Base-by-base conservation (phyloP, 2,113 vertebrate genomes). In the Poicephalus gulielmi region DNA sequence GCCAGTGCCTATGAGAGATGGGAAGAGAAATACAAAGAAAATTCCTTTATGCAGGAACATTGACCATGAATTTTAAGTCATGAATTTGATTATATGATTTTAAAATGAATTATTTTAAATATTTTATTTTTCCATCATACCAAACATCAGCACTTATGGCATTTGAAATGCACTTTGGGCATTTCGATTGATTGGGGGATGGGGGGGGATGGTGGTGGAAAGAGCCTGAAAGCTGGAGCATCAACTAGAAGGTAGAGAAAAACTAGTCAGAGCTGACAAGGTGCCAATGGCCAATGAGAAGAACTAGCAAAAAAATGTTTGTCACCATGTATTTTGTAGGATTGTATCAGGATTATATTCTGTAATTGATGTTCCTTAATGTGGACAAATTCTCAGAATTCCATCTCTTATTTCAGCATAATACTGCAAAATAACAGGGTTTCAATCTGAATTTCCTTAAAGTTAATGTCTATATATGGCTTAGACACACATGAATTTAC, bases 1-100 rank as follows among this genome's bases (percentile, higher is more conserved):
- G 99, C 99, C 97, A 99, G 94, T 69, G 98, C 99, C 99, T 99
- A 75, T 73, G 88, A 67, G 53, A 87, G 75, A 31, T 81, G 35
- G 75, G 63, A 88, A 96, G 69, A 88, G 17, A 46, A 85, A 71
- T 11, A 52, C 6, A 33, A 82, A 83, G 12, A 93, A 28, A 44
- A 33, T 24, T 13, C 57, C 19, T 57, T 47, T 76, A 22, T 18
- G 27, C 13, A 37, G 16, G 13, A n/a, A 11, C 33, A 31, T 87
- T 71, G 10, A 35, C 30, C 50, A 35, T 41, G 6, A 19, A 9
- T 50, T 77, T 70, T 50, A 91, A 76, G 27, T 86, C 0, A 53
- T 37, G 9, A 49, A 46, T 83, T 85, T 47, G 1, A 33, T 31
- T 15, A 28, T 10, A 28, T 46, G 73, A 59, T 71, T 81, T 52